Evolutionary conservation across 2,113 vertebrate species (phyloP).

Genomic region (Xiphophorus couchianus): DNA sequence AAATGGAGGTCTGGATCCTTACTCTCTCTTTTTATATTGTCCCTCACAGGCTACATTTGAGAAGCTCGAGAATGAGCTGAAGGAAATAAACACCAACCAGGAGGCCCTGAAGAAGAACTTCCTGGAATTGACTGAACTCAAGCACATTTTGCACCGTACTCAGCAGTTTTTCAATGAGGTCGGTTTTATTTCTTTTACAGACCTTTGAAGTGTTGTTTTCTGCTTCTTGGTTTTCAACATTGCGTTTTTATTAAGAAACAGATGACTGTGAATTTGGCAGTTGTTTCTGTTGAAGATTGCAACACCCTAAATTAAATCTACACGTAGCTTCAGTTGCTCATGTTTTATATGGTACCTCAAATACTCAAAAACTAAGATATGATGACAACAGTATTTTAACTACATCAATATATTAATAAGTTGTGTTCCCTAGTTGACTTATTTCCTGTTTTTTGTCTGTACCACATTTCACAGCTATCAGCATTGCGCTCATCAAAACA

Average conservation of each 20-base stretch:
- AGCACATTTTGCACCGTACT: slow-evolving; percentile 96
- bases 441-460: not conserved
- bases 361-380: not conserved
- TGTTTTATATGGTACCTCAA: not conserved
- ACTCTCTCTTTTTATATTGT: not conserved
- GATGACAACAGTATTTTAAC: not conserved
- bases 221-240: not conserved
- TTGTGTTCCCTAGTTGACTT: too few relatives aligned
- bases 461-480: not conserved
- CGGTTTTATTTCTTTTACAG: slow-evolving; percentile 52
- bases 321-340: too few relatives aligned
- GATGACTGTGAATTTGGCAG: not conserved
- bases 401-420: not conserved
- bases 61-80: slow-evolving; percentile 97
- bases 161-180: slow-evolving; percentile 99
- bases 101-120: slow-evolving; percentile 98
- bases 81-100: slow-evolving; percentile 99
- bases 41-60: slow-evolving; percentile 92
- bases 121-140: slow-evolving; percentile 96
- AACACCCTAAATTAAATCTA: not conserved
- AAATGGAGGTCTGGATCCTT: not conserved
- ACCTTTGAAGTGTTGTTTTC: not conserved
- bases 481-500: not conserved
- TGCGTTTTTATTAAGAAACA: not conserved
- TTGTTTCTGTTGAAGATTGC: not conserved